Evolutionary conservation across 2,797 vertebrate species (phyloP).

Genomic region (Hippoglossus hippoglossus): DNA sequence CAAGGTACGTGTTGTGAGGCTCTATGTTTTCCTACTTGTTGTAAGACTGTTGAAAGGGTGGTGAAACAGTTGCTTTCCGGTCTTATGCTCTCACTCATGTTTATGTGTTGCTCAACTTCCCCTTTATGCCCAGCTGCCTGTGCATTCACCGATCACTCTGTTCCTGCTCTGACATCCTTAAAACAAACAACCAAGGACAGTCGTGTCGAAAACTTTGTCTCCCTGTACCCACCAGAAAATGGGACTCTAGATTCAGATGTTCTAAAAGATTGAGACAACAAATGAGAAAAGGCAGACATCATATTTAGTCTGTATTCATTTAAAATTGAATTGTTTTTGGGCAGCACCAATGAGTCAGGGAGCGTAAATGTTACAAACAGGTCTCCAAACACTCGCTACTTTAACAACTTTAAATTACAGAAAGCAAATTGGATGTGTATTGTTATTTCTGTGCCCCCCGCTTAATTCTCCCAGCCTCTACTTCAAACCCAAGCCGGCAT

Average conservation of each 20-base stretch:
- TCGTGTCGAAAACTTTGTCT: background rate
- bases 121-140: constrained; percentile 42
- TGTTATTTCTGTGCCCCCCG: constrained; percentile 1
- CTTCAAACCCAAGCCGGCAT: background rate
- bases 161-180: constrained; percentile 20
- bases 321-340: constrained; percentile 3
- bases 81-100: constrained; percentile 56
- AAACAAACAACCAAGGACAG: constrained; percentile 1
- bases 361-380: background rate
- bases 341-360: too few relatives aligned
- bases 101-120: constrained; percentile 80
- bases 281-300: background rate
- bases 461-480: background rate
- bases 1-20: background rate
- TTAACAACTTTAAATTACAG: background rate
- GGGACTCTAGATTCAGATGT: background rate
- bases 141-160: constrained; percentile 14
- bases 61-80: constrained; percentile 74
- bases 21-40: constrained; percentile 13
- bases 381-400: too few relatives aligned
- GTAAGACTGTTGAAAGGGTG: constrained; percentile 54
- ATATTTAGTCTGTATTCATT: background rate
- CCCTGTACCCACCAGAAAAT: background rate
- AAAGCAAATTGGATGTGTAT: background rate
- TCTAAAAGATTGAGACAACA: background rate